Evolutionary conservation across 2,888 invertebrate genomes (phyloP), one percentile per base, ranked within the genome.

Genomic region (Polydrusus pterygomalis): DNA sequence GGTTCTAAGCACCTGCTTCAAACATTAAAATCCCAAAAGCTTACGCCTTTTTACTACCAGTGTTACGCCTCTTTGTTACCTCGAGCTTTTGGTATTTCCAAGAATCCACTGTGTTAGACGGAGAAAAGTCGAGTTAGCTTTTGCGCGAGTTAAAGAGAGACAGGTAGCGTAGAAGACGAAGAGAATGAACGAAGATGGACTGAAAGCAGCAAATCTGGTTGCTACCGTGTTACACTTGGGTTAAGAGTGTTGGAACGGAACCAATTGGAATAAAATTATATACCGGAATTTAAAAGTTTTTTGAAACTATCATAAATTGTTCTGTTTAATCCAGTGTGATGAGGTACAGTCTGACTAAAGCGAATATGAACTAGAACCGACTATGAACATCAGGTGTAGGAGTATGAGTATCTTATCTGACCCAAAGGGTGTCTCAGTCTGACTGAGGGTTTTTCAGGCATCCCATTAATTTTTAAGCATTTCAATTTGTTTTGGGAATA

Each of bases 11-110:
- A 74, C 74, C 74, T 74, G 68, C 58, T 67, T 51, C 47, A 60
- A 54, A 56, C 49, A 60, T 67, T 67, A 73, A 74, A 69, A 63
- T 51, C 68, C 54, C 74, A 40, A 74, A 67, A 67, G 67, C 73
- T 73, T 73, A 73, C 73, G 73, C 73, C 73, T 74, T 68, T 51
- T 15, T 30, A 54, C 74, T 74, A 74, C 74, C 63, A 43, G 74
- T 74, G 74, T 74, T 74, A 74, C 74, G 68, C 62, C 74, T 69
- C 74, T 63, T 69, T 67, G 65, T 74, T 74, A 70, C 56, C 51
- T 60, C 73, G 68, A 49, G 74, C 68, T 74, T 74, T 74, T 62
- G 68, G 74, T 63, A 74, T 69, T 74, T 68, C 74, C 63, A 69
- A 74, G 74, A 74, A 69, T 30, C 25, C 20, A 51, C 40, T 25